Percentiles rank a stretch among this genome's conserved stretches.
These are phyloP conservation scores for Danio tinwini DNA, from an alignment of 2,797 vertebrate species.

Conservation along the genomic window DNA sequence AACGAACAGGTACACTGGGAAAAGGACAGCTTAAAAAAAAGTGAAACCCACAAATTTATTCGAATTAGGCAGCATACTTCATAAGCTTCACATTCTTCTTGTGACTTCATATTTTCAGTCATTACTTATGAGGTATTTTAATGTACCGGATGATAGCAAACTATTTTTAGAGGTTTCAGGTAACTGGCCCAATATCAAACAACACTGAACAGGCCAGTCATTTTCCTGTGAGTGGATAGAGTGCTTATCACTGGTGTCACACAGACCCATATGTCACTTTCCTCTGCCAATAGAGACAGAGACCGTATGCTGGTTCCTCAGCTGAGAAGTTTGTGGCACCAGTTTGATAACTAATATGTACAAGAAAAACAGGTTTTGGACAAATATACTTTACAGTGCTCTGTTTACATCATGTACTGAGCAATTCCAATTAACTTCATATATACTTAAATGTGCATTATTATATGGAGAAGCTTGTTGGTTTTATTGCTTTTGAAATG, in stretches of 20 bases:
- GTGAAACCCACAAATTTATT: neutral
- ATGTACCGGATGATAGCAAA: neutral
- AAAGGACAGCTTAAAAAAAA: too few relatives aligned
- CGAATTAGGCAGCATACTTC: neutral
- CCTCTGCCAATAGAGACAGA: slow-evolving; percentile 49
- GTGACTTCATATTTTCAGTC: neutral
- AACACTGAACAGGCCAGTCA: slow-evolving; percentile 46
- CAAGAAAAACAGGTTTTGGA: neutral
- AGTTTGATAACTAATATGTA: neutral
- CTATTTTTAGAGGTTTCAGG: slow-evolving; percentile 53
- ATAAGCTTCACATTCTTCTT: neutral
- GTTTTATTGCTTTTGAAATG: neutral
- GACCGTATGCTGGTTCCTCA: slow-evolving; percentile 29
- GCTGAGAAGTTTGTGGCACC: slow-evolving; percentile 10
- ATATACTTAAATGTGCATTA: neutral
- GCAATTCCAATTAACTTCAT: neutral
- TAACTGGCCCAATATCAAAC: slow-evolving; percentile 56
- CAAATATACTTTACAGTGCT: neutral
- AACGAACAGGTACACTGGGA: too few relatives aligned
- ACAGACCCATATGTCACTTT: slow-evolving; percentile 57
- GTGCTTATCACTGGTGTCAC: slow-evolving; percentile 55
- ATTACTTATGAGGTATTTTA: neutral
- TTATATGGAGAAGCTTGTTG: neutral
- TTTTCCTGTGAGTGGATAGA: slow-evolving; percentile 50
- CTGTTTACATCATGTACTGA: neutral